phyloP scores from a whole-genome alignment of 2,888 invertebrate genomes.

The Coecobrya sp. region DNA sequence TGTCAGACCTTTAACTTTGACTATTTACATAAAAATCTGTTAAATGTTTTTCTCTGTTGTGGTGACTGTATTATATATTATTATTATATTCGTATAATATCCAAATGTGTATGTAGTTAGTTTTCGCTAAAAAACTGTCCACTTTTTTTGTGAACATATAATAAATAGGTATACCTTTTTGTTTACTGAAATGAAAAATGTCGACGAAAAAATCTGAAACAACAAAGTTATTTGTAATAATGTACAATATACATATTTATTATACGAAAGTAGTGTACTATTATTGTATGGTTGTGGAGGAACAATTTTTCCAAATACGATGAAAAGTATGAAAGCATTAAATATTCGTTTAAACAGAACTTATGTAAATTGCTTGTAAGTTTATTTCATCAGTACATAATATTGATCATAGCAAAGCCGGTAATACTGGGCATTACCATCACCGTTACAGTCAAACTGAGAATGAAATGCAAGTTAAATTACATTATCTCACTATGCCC shows the following conservation, averaged over 20 bases:
- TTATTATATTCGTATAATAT: slow-evolving; percentile 40
- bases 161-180: slow-evolving; percentile 13
- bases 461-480: too few species aligned
- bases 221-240: slow-evolving; percentile 64
- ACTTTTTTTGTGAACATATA: neutral
- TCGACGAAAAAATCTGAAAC: slow-evolving; percentile 5
- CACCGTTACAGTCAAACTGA: too few species aligned
- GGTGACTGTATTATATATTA: slow-evolving; percentile 67
- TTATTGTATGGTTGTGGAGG: slow-evolving; percentile 84
- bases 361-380: too few species aligned
- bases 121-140: neutral
- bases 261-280: slow-evolving; percentile 74
- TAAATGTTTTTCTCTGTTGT: slow-evolving; percentile 10
- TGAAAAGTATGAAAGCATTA: slow-evolving; percentile 76
- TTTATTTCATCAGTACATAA: neutral
- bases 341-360: slow-evolving; percentile 52
- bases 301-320: slow-evolving; percentile 78
- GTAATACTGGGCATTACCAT: too few species aligned
- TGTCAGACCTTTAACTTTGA: slow-evolving; percentile 71
- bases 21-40: slow-evolving; percentile 36
- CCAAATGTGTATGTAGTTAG: slow-evolving; percentile 22
- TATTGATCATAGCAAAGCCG: neutral
- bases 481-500: neutral
- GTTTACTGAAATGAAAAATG: slow-evolving; percentile 1
- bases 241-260: slow-evolving; percentile 77